Conservation (phyloP, 2,888 invertebrate genomes). For the Nasonia oneida region DNA sequence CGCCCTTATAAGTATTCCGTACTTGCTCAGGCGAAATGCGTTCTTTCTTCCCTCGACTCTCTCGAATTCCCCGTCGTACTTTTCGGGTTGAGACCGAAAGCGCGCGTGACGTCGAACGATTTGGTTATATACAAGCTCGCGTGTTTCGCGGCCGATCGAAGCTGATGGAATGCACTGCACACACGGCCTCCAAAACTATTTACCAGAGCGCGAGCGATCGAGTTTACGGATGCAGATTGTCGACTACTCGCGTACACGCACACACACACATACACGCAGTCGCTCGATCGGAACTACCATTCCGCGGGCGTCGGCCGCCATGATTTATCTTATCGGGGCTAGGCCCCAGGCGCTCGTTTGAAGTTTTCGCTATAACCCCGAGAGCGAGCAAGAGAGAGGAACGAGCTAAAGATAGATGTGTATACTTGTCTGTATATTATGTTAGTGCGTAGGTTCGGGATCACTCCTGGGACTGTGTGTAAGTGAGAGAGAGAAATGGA, state of each 20-base stretch:
- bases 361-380: conserved; percentile 52
- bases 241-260: conserved; percentile 24
- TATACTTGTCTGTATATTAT: conserved; percentile 10
- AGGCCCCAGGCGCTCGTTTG: conserved; percentile 58
- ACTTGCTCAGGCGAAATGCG: neutral
- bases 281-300: conserved; percentile 17
- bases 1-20: neutral
- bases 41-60: neutral
- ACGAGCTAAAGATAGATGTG: conserved; percentile 31
- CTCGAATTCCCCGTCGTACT: neutral
- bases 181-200: conserved; percentile 24
- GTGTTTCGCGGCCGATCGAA: conserved; percentile 20
- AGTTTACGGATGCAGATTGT: conserved; percentile 54
- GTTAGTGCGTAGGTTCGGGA: conserved; percentile 6
- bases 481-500: conserved; percentile 43
- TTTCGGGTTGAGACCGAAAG: neutral
- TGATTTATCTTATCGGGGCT: conserved; percentile 57
- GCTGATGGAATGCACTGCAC: conserved; percentile 29
- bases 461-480: conserved; percentile 43
- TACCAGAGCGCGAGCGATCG: conserved; percentile 30
- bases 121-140: conserved; percentile 11
- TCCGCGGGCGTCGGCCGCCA: conserved; percentile 32
- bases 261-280: neutral
- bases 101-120: conserved; percentile 37
- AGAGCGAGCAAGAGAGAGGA: conserved; percentile 10